Evolutionary conservation across 2,113 vertebrate species (phyloP).

Genomic region (Ancistrus triradiatus): DNA sequence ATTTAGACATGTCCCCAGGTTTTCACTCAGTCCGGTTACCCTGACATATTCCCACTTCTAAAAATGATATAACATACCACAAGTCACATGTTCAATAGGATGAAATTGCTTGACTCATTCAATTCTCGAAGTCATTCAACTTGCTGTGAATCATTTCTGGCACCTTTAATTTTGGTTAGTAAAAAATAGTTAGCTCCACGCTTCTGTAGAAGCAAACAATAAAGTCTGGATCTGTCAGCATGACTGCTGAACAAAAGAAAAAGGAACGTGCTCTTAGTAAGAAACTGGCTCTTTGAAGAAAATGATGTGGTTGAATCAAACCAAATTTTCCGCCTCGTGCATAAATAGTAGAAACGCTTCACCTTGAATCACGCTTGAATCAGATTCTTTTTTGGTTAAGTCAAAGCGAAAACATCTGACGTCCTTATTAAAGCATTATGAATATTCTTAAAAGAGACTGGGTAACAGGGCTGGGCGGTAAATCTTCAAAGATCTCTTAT

Average conservation of each 20-base stretch:
- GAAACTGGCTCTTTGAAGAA: too few species aligned
- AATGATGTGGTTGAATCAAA: slow-evolving; percentile 56
- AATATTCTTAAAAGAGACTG: slow-evolving; percentile 26
- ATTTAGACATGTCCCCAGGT: too few species aligned
- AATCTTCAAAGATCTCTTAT: too few species aligned
- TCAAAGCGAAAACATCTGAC: slow-evolving; percentile 19
- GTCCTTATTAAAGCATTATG: slow-evolving; percentile 34
- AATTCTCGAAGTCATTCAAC: too few species aligned
- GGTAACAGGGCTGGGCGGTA: not conserved
- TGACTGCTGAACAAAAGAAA: slow-evolving; percentile 23
- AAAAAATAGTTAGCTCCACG: too few species aligned
- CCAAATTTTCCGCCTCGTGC: slow-evolving; percentile 55
- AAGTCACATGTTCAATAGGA: too few species aligned
- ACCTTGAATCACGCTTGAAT: slow-evolving; percentile 54
- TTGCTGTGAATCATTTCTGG: too few species aligned
- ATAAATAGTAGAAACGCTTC: slow-evolving; percentile 58
- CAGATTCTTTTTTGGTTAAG: slow-evolving; percentile 40
- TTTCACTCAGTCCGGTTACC: too few species aligned
- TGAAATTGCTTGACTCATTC: too few species aligned
- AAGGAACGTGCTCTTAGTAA: not conserved
- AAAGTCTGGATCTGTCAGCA: not conserved
- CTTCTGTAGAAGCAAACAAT: not conserved
- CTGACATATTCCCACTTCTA: too few species aligned
- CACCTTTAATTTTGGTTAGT: too few species aligned
- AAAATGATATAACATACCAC: too few species aligned